phyloP scores from a whole-genome alignment of 2,797 vertebrate genomes.

The Crax fasciolata region DNA sequence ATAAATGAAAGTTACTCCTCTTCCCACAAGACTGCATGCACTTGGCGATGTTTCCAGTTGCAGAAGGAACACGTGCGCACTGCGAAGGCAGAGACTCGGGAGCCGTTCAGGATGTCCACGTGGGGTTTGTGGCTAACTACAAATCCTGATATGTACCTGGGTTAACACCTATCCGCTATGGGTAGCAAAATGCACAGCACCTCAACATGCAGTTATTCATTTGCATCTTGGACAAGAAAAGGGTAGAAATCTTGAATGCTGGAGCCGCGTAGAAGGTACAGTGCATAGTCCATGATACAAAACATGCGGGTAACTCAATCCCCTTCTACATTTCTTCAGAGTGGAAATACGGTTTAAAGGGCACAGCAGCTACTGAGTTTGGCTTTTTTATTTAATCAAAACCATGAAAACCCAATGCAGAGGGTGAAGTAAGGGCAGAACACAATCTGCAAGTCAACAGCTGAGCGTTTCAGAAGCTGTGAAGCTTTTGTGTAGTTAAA shows the following conservation, averaged over 20 bases:
- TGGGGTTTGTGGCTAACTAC: conserved; percentile 17
- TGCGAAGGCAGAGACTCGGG: conserved; percentile 36
- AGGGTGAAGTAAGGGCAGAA: conserved; percentile 64
- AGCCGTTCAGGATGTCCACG: not conserved
- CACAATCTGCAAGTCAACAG: conserved; percentile 64
- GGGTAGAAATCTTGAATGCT: conserved; percentile 6
- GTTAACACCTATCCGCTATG: conserved; percentile 15
- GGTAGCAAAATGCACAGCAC: conserved; percentile 49
- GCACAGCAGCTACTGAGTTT: conserved; percentile 76
- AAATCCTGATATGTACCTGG: not conserved
- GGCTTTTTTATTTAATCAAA: conserved; percentile 63
- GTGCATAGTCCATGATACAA: conserved; percentile 54
- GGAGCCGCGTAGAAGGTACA: conserved; percentile 19
- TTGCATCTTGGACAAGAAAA: conserved; percentile 5
- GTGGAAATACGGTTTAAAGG: conserved; percentile 54
- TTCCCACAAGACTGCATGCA: not conserved
- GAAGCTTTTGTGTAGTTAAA: conserved; percentile 71
- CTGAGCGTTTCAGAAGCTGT: conserved; percentile 61
- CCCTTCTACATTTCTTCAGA: conserved; percentile 24
- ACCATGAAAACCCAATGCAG: conserved; percentile 68
- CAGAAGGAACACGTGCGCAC: not conserved
- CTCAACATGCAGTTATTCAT: conserved; percentile 57
- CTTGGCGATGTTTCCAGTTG: not conserved
- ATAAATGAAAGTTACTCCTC: not conserved
- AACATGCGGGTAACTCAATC: conserved; percentile 68